Evolutionary conservation across 2,797 vertebrate genomes (phyloP).

Genomic region (Scomberomorus guttatus): DNA sequence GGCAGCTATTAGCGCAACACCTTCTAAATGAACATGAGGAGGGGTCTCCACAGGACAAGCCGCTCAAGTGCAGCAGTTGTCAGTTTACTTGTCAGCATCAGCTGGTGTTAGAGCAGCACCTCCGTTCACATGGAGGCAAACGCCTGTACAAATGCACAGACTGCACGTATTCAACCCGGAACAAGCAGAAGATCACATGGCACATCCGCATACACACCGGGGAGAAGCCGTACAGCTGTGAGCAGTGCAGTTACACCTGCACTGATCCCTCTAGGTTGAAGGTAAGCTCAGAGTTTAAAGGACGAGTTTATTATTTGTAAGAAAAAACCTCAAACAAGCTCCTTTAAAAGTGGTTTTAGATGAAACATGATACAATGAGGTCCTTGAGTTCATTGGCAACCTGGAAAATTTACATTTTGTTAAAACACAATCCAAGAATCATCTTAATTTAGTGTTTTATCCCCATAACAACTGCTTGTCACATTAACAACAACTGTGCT

Average conservation of each 20-base stretch:
- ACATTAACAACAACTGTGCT: background rate
- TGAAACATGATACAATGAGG: background rate
- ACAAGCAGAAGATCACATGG: conserved; percentile 98
- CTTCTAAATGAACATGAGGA: conserved; percentile 90
- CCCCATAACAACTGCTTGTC: background rate
- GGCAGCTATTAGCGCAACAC: conserved; percentile 89
- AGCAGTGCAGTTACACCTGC: conserved; percentile 93
- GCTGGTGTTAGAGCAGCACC: conserved; percentile 94
- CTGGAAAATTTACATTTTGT: background rate
- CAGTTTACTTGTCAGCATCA: conserved; percentile 91
- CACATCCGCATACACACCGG: conserved; percentile 97
- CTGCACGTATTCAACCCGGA: conserved; percentile 93
- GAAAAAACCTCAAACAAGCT: background rate
- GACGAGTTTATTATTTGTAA: background rate
- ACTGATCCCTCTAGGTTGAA: conserved; percentile 95
- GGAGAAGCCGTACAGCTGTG: conserved; percentile 96
- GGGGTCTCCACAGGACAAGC: conserved; percentile 74
- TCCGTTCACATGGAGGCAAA: conserved; percentile 93
- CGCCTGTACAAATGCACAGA: conserved; percentile 94
- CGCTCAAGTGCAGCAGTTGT: conserved; percentile 90
- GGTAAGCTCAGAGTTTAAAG: conserved; percentile 80
- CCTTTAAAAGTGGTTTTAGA: background rate
- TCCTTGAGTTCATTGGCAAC: background rate
- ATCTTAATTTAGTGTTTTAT: background rate
- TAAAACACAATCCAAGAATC: background rate